These are phyloP conservation scores for Melanotaenia maccullochi DNA, from an alignment of 2,797 vertebrate genomes.

Conservation along the genomic window DNA sequence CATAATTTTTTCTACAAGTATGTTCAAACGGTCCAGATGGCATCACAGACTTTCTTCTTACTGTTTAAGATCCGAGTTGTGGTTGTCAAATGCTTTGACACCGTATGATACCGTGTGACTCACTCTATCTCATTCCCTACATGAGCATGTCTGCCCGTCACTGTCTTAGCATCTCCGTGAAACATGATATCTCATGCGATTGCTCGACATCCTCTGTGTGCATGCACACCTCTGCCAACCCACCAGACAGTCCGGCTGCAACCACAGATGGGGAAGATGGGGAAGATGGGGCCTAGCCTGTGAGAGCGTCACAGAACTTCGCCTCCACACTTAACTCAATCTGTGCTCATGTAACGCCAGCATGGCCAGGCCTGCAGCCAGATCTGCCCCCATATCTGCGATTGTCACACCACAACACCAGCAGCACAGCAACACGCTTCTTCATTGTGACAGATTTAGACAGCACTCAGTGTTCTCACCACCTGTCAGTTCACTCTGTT, in stretches of 20 bases:
- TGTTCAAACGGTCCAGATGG: constrained; percentile 60
- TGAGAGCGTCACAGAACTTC: constrained; percentile 65
- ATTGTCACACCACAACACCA: constrained; percentile 68
- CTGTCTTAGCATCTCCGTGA: constrained; percentile 60
- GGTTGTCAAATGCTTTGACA: constrained; percentile 33
- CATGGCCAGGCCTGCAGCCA: constrained; percentile 66
- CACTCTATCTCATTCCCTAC: constrained; percentile 22
- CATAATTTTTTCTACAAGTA: constrained; percentile 34
- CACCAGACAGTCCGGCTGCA: constrained; percentile 60
- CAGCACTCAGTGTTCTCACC: constrained; percentile 59
- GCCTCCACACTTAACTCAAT: constrained; percentile 74
- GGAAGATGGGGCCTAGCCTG: constrained; percentile 50
- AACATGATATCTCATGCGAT: constrained; percentile 49
- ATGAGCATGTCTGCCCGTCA: constrained; percentile 49
- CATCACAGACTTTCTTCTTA: constrained; percentile 45
- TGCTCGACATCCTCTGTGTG: constrained; percentile 33
- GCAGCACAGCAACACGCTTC: constrained; percentile 60
- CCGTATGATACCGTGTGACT: constrained; percentile 47
- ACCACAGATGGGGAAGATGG: constrained; percentile 77
- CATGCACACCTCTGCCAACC: constrained; percentile 59
- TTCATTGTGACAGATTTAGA: constrained; percentile 71
- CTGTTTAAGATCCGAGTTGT: constrained; percentile 47
- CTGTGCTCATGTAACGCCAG: constrained; percentile 70
- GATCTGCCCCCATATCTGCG: constrained; percentile 63
- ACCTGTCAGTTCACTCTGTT: constrained; percentile 63